Conservation (phyloP, 2,888 invertebrate genomes). For the Rutpela maculata region DNA sequence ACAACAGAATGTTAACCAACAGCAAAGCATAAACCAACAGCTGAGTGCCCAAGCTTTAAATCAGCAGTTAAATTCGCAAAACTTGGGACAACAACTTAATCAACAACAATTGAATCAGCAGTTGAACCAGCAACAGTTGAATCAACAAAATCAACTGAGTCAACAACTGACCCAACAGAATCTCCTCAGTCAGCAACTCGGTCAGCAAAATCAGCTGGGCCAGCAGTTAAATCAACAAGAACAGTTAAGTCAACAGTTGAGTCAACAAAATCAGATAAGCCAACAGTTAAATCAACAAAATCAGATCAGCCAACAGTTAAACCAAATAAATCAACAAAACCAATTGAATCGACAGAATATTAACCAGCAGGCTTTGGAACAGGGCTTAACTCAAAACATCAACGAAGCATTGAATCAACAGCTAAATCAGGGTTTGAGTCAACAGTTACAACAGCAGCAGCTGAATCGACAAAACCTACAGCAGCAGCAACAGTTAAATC, state of each 20-base stretch:
- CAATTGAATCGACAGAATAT: conserved; percentile 41
- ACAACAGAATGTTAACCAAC: conserved; percentile 55
- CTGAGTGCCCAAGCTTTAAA: conserved; percentile 59
- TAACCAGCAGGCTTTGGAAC: conserved; percentile 38
- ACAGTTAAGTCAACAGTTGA: conserved; percentile 39
- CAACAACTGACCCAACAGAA: conserved; percentile 52
- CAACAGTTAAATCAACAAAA: conserved; percentile 43
- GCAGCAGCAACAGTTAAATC: conserved; percentile 74
- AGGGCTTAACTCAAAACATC: not conserved
- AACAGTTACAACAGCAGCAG: conserved; percentile 54
- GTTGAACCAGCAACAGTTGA: conserved; percentile 67
- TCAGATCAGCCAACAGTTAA: conserved; percentile 46
- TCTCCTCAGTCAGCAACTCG: conserved; percentile 48
- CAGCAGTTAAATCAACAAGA: conserved; percentile 40
- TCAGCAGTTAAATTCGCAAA: conserved; percentile 60
- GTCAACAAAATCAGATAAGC: conserved; percentile 52
- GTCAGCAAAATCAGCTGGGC: conserved; percentile 33
- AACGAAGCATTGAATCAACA: conserved; percentile 5
- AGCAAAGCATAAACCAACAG: conserved; percentile 46
- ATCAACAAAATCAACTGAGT: conserved; percentile 68
- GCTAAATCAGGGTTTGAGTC: conserved; percentile 48
- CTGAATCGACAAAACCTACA: conserved; percentile 70
- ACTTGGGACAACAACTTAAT: conserved; percentile 62
- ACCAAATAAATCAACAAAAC: conserved; percentile 34
- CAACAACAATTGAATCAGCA: conserved; percentile 63